These are phyloP conservation scores for Thereuonema tuberculata DNA, from an alignment of 1,140 invertebrate genomes.

Conservation along the genomic window DNA sequence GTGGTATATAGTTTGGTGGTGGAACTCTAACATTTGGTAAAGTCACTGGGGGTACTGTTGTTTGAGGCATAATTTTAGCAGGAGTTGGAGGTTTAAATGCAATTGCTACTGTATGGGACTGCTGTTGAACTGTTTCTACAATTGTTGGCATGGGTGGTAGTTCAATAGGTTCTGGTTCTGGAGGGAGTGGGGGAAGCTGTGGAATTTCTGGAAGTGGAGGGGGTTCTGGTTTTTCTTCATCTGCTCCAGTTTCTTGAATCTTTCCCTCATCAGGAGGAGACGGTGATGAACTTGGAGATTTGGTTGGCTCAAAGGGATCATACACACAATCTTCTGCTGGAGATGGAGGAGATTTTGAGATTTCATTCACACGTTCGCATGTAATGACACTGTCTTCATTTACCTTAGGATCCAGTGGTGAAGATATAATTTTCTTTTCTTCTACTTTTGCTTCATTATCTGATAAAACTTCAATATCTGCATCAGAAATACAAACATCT, in stretches of 20 bases:
- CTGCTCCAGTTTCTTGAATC: slow-evolving; percentile 21
- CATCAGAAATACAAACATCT: background rate
- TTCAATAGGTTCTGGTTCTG: slow-evolving; percentile 18
- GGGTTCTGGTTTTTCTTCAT: slow-evolving; percentile 16
- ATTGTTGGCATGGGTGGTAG: background rate
- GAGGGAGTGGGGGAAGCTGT: slow-evolving; percentile 18
- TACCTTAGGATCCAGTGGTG: background rate
- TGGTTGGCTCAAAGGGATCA: slow-evolving; percentile 76
- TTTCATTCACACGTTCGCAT: slow-evolving; percentile 17
- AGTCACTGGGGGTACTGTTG: background rate
- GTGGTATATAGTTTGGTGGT: slow-evolving; percentile 13
- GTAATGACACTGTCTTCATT: background rate
- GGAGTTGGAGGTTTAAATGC: background rate
- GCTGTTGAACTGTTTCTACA: background rate
- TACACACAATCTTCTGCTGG: slow-evolving; percentile 38
- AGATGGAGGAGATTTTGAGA: slow-evolving; percentile 44
- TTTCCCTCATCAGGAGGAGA: slow-evolving; percentile 17
- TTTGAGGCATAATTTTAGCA: background rate
- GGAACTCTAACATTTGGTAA: slow-evolving; percentile 13
- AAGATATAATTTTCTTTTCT: slow-evolving; percentile 14
- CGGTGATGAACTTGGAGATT: slow-evolving; percentile 52
- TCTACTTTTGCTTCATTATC: background rate
- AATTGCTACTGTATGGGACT: background rate
- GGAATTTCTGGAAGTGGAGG: slow-evolving; percentile 19
- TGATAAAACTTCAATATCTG: background rate